Evolutionary conservation across 2,113 vertebrate genomes (phyloP), one percentile per base, ranked within the genome.

Genomic region (Macquaria australasica): DNA sequence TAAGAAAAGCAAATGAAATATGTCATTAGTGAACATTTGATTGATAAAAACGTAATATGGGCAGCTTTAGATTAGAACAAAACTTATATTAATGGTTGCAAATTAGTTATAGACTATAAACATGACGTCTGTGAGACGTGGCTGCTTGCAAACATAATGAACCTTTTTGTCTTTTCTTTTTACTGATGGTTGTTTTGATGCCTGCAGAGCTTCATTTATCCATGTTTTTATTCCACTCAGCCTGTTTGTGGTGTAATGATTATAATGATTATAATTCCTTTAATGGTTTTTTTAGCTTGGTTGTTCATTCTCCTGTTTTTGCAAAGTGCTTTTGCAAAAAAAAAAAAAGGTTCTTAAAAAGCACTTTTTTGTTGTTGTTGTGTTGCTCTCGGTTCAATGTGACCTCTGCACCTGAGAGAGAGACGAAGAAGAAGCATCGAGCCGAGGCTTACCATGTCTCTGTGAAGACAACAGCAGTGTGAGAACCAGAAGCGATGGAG

Each of bases 371-470:
- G 8, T 37, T 34, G 15, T 8, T 50, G 48, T 4, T 62, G 14
- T 66, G 23, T 28, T 6, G 51, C 37, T 60, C 53, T 72, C 31
- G 5, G 16, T 25, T 77, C 50, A 79, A 25, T 51, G 70, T 86
- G 87, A 92, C 87, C 88, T 71, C 53, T 72, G 55, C 63, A 53
- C 82, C 73, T 86, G 58, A 51, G 18, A 81, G 59, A 63, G 53
- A 62, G 51, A 3, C 3, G 25, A 16, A 3, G 39, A 10, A 34
- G 74, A 25, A 51, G 23, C 59, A 18, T 9, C 2, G 25, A 69
- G 50, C 77, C 10, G 79, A 64, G 85, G 77, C 91, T 88, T 75
- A 85, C 66, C 81, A 85, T 83, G 59, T 68, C 55, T 86, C 80
- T 70, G 70, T 64, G 55, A 60, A 56, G 76, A 86, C 77, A 83